These are phyloP conservation scores for Sebastes fasciatus DNA, from an alignment of 2,113 vertebrate species.

Conservation along the genomic window DNA sequence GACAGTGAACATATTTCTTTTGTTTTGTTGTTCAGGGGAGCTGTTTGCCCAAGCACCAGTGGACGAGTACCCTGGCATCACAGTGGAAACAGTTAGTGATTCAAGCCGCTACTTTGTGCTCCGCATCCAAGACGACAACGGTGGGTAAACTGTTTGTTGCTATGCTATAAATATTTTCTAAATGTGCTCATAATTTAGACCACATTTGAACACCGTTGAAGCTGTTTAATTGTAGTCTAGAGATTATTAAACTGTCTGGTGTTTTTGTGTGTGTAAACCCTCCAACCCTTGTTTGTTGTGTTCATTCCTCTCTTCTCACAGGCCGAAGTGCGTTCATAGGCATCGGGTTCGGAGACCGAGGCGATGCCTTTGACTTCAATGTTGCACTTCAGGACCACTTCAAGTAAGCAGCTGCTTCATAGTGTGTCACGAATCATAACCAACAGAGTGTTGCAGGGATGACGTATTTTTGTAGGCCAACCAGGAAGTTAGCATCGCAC, in stretches of 20 bases:
- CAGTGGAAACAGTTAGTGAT: constrained; percentile 94
- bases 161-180: constrained; percentile 26
- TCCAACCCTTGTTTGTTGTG: not conserved
- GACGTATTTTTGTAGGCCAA: too few relatives aligned
- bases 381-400: constrained; percentile 98
- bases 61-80: constrained; percentile 91
- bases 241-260: not conserved
- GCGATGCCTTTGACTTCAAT: constrained; percentile 99
- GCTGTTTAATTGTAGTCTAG: not conserved
- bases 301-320: constrained; percentile 56
- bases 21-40: constrained; percentile 84
- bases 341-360: constrained; percentile 94
- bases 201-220: constrained; percentile 2
- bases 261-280: not conserved
- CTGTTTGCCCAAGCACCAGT: constrained; percentile 95
- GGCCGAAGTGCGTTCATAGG: constrained; percentile 98
- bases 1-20: not conserved
- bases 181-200: constrained; percentile 15
- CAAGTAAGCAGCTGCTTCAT: constrained; percentile 86
- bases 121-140: constrained; percentile 93
- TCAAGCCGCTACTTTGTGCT: constrained; percentile 96
- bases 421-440: not conserved
- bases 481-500: too few relatives aligned
- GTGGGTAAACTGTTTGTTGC: constrained; percentile 78
- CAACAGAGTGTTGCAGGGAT: too few relatives aligned